Percentiles rank a stretch among this genome's conserved stretches.
phyloP scores from a whole-genome alignment of 1,140 invertebrate species.

The Ceratina japonica region DNA sequence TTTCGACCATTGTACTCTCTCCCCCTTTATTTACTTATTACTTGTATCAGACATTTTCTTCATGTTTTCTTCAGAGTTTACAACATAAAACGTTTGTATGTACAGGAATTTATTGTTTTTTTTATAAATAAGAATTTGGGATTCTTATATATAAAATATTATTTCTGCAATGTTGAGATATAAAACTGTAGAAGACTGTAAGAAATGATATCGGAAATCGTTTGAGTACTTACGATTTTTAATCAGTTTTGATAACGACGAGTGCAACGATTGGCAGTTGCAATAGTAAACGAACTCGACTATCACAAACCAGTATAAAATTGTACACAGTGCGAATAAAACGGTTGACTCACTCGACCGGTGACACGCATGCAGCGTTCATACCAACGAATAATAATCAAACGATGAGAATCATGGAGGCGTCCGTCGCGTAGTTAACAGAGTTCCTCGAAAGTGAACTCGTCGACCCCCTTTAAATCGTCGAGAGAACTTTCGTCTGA shows the following conservation, averaged over 20 bases:
- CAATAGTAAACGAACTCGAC: neutral
- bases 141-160: no score
- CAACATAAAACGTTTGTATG: no score
- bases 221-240: neutral
- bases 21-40: neutral
- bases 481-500: slow-evolving; percentile 51
- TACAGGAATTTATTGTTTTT: no score
- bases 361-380: slow-evolving; percentile 27
- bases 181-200: no score
- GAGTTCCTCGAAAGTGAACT: slow-evolving; percentile 60
- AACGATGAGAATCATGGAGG: neutral
- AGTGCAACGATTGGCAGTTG: neutral
- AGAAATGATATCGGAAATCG: no score
- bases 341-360: slow-evolving; percentile 31
- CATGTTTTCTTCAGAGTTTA: no score
- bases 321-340: slow-evolving; percentile 3
- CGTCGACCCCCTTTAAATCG: slow-evolving; percentile 56
- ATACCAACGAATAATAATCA: slow-evolving; percentile 47
- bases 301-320: neutral
- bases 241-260: neutral
- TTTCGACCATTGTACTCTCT: neutral
- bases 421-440: neutral
- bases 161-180: no score
- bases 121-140: no score
- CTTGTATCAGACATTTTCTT: neutral